Evolutionary conservation across 1,140 invertebrate genomes (phyloP).

Genomic region (Bradysia coprophila): DNA sequence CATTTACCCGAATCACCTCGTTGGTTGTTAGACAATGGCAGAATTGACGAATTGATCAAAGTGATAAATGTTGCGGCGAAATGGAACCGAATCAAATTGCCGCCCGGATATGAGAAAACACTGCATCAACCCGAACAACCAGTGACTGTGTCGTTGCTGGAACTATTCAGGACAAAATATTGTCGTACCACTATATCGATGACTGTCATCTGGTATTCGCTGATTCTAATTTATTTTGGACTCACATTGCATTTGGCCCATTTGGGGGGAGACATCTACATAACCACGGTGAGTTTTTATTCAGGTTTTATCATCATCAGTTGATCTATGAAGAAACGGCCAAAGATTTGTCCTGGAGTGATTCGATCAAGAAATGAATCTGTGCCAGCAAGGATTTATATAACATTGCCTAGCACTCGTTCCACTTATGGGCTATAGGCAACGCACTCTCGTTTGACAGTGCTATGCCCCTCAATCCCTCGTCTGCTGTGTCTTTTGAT

Average conservation of each 20-base stretch:
- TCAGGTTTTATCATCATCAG: too few relatives aligned
- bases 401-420: too few relatives aligned
- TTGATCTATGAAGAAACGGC: too few relatives aligned
- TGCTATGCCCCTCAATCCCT: too few relatives aligned
- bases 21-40: constrained; percentile 59
- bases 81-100: constrained; percentile 35
- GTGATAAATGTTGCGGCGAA: constrained; percentile 47
- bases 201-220: constrained; percentile 45
- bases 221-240: constrained; percentile 53
- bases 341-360: too few relatives aligned
- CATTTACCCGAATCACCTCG: constrained; percentile 69
- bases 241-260: constrained; percentile 48
- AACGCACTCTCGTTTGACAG: too few relatives aligned
- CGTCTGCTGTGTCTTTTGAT: too few relatives aligned
- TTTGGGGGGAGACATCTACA: constrained; percentile 40
- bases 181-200: constrained; percentile 39
- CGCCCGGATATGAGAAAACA: constrained; percentile 40
- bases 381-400: too few relatives aligned
- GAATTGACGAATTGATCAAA: constrained; percentile 39
- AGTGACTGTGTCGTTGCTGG: neutral
- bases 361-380: too few relatives aligned
- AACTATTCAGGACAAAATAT: constrained; percentile 34
- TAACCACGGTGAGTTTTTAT: constrained; percentile 29
- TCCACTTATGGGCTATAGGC: too few relatives aligned
- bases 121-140: neutral